Percentiles rank a stretch among this genome's conserved stretches.
Conservation (phyloP, 2,113 vertebrate genomes). For the Pseudorhombus dupliciocellatus region DNA sequence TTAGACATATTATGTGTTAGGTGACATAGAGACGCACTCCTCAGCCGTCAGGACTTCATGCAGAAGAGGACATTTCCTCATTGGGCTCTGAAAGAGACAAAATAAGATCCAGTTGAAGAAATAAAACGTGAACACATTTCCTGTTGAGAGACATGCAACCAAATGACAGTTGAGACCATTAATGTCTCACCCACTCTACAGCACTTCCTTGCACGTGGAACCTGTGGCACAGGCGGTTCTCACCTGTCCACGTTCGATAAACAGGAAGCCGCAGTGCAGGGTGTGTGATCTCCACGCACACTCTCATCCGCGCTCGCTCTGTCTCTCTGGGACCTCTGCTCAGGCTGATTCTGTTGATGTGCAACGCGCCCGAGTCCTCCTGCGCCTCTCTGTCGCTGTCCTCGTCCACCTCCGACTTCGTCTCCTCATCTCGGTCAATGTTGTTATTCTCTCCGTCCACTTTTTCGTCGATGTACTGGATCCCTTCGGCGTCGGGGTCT, state of each 20-base stretch:
- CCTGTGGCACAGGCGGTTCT: neutral
- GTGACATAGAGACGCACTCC: neutral
- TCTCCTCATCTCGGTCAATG: constrained; percentile 32
- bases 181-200: too few relatives aligned
- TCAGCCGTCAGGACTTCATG: constrained; percentile 9
- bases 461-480: constrained; percentile 67
- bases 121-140: constrained; percentile 31
- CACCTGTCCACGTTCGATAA: constrained; percentile 81
- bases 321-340: constrained; percentile 20
- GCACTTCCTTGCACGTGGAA: too few relatives aligned
- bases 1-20: constrained; percentile 17
- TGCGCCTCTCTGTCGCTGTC: constrained; percentile 39
- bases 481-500: constrained; percentile 60
- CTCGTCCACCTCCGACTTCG: constrained; percentile 41
- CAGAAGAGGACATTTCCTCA: constrained; percentile 65
- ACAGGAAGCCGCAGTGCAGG: constrained; percentile 76
- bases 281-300: constrained; percentile 79
- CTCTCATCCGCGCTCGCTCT: constrained; percentile 60
- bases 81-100: constrained; percentile 72
- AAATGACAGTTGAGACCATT: neutral
- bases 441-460: constrained; percentile 52
- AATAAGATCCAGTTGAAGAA: neutral
- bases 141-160: constrained; percentile 1
- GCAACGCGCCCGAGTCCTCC: constrained; percentile 28
- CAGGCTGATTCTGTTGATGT: constrained; percentile 74